A percentile compares a stretch with the other conserved stretches of the same genome.
phyloP scores from a whole-genome alignment of 2,888 invertebrate genomes.

The Cyrtodaria siliqua region DNA sequence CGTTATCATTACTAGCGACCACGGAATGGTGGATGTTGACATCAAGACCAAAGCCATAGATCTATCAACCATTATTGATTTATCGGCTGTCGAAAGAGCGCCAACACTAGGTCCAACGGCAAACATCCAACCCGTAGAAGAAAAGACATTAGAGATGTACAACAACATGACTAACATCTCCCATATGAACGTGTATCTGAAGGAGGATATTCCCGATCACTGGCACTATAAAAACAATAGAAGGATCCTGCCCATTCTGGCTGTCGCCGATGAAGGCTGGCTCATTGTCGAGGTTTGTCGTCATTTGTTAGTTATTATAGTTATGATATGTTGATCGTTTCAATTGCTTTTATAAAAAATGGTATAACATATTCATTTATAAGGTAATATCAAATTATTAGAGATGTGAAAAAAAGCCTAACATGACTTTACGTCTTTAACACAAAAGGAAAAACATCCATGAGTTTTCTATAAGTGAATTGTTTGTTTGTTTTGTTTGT shows the following conservation, averaged over 20 bases:
- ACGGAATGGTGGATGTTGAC: constrained; percentile 79
- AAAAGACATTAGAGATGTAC: constrained; percentile 63
- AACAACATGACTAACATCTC: constrained; percentile 55
- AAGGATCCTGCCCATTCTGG: constrained; percentile 89
- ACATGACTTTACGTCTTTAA: no score
- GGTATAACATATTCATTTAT: no score
- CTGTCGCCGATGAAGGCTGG: constrained; percentile 89
- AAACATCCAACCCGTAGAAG: constrained; percentile 62
- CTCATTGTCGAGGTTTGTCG: constrained; percentile 76
- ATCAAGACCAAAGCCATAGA: constrained; percentile 61
- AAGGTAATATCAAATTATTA: no score
- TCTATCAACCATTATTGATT: constrained; percentile 54
- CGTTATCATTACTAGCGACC: constrained; percentile 80
- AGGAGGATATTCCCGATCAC: constrained; percentile 88
- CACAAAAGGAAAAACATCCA: no score
- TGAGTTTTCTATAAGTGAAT: no score
- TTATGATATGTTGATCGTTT: no score
- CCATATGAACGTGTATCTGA: constrained; percentile 87
- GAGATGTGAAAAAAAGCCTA: no score
- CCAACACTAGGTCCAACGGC: constrained; percentile 59
- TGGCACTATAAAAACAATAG: constrained; percentile 89
- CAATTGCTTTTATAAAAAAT: no score
- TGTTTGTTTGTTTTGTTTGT: no score
- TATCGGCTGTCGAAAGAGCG: constrained; percentile 45
- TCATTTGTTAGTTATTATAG: no score